Conservation (phyloP, 2,888 invertebrate species). For the Perizoma flavofasciatum region DNA sequence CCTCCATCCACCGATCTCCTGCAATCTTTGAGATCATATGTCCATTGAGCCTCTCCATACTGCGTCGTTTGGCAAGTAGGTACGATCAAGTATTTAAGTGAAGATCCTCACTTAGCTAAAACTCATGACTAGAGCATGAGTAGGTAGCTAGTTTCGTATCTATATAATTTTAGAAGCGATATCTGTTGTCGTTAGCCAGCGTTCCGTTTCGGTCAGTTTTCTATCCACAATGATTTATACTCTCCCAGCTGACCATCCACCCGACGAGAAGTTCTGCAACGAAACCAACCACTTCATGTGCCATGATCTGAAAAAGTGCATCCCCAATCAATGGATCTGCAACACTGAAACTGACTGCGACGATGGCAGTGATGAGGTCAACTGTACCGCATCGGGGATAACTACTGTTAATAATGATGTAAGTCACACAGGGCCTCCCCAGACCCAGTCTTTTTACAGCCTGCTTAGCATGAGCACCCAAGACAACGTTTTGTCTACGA, state of each 20-base stretch:
- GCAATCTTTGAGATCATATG: too few species aligned
- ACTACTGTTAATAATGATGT: conserved; percentile 44
- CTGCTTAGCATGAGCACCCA: too few species aligned
- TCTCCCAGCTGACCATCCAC: conserved; percentile 48
- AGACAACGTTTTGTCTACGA: too few species aligned
- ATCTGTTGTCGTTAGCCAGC: too few species aligned
- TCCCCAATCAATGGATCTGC: conserved; percentile 88
- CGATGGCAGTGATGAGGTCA: conserved; percentile 86
- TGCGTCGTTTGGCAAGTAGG: too few species aligned
- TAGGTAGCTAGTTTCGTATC: not conserved
- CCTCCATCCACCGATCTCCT: too few species aligned
- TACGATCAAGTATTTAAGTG: too few species aligned
- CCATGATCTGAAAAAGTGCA: conserved; percentile 84
- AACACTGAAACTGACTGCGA: conserved; percentile 87
- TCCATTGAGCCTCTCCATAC: too few species aligned
- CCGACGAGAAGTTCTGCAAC: conserved; percentile 56
- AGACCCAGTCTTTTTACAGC: too few species aligned
- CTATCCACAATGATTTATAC: not conserved
- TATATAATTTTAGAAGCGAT: too few species aligned
- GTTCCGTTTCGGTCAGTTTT: too few species aligned
- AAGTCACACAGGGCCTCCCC: conserved; percentile 24
- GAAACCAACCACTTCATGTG: conserved; percentile 83
- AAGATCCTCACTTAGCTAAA: not conserved
- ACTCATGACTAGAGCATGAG: not conserved
- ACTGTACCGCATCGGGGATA: conserved; percentile 50